A percentile compares a stretch with the other conserved stretches of the same genome.
Evolutionary conservation across 2,113 vertebrate species (phyloP).

Genomic region (Holacanthus passer): DNA sequence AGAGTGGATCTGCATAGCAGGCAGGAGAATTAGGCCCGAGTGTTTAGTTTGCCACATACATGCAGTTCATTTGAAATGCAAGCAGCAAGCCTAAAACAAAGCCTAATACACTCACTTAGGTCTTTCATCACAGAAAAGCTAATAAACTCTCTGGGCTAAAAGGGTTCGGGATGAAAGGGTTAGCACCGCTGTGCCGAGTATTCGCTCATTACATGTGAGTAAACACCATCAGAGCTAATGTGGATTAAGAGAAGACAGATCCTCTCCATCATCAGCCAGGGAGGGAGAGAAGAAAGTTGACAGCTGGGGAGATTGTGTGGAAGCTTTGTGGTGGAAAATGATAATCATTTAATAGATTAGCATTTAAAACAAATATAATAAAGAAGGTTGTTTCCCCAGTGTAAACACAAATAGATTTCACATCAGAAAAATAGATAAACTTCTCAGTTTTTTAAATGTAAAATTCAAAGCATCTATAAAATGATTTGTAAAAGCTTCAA

Average conservation of each 20-base stretch:
- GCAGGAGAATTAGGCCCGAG: conserved; percentile 58
- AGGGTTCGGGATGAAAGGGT: conserved; percentile 73
- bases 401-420: not conserved
- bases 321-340: not conserved
- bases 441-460: not conserved
- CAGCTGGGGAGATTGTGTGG: conserved; percentile 24
- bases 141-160: conserved; percentile 61
- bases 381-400: not conserved
- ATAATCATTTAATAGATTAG: not conserved
- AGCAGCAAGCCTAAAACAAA: conserved; percentile 57
- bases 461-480: not conserved
- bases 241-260: conserved; percentile 62
- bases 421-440: too few relatives aligned
- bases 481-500: not conserved
- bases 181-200: conserved; percentile 76
- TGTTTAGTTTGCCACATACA: conserved; percentile 79
- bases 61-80: conserved; percentile 81
- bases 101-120: conserved; percentile 72
- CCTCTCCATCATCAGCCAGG: conserved; percentile 35
- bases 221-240: conserved; percentile 73
- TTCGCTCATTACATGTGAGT: conserved; percentile 80
- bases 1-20: conserved; percentile 71
- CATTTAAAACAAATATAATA: not conserved
- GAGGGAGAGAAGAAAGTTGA: conserved; percentile 20
- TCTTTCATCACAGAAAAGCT: conserved; percentile 74